phyloP scores from a whole-genome alignment of 1,140 invertebrate species.

The Pachypeltis micranthus region DNA sequence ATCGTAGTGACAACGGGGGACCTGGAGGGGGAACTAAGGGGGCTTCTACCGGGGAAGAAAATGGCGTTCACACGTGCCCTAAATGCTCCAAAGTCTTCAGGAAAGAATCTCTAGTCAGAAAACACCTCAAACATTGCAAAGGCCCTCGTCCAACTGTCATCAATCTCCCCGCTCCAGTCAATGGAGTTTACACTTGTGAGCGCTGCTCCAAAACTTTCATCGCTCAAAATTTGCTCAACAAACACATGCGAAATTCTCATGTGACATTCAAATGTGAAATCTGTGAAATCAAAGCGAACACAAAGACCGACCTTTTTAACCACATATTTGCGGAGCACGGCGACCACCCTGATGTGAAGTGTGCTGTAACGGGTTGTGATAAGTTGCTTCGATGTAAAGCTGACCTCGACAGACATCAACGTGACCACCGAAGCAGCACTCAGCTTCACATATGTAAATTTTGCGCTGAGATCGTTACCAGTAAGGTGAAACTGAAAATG shows the following conservation, averaged over 20 bases:
- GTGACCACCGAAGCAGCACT: slow-evolving; percentile 41
- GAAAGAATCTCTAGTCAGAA: slow-evolving; percentile 27
- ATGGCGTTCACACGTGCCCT: slow-evolving; percentile 24
- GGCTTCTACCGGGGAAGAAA: slow-evolving; percentile 13
- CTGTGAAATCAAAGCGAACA: slow-evolving; percentile 40
- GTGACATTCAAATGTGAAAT: slow-evolving; percentile 33
- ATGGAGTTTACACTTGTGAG: slow-evolving; percentile 26
- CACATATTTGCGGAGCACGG: slow-evolving; percentile 46
- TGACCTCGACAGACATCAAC: slow-evolving; percentile 41
- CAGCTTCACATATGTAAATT: slow-evolving; percentile 39
- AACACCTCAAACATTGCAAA: slow-evolving; percentile 30
- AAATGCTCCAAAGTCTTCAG: slow-evolving; percentile 29
- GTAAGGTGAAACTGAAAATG: slow-evolving; percentile 47
- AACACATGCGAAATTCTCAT: slow-evolving; percentile 28
- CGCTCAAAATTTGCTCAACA: slow-evolving; percentile 24
- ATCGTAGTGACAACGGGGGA: slow-evolving; percentile 29
- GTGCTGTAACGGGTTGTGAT: slow-evolving; percentile 37
- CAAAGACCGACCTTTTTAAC: slow-evolving; percentile 45
- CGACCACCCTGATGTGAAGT: slow-evolving; percentile 41
- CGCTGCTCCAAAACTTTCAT: slow-evolving; percentile 28
- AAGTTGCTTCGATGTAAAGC: slow-evolving; percentile 44
- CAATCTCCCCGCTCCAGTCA: slow-evolving; percentile 16
- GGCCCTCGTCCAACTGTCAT: slow-evolving; percentile 21
- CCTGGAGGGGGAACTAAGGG: no score
- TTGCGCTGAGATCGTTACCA: slow-evolving; percentile 46